phyloP scores from a whole-genome alignment of 2,797 vertebrate genomes.

The Eutrigla gurnardus region DNA sequence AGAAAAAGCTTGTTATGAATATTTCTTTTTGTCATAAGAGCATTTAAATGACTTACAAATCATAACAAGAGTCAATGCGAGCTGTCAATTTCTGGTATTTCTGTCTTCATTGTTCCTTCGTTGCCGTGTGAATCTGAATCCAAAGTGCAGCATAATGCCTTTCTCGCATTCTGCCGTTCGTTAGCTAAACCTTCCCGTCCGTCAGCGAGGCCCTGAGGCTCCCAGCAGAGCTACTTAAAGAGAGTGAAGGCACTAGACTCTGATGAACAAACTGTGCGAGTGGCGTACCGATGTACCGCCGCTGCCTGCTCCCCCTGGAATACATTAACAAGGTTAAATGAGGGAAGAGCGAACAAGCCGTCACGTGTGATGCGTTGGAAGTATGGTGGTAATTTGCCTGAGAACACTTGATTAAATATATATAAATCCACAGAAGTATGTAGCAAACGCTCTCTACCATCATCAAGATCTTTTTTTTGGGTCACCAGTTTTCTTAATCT shows the following conservation, averaged over 20 bases:
- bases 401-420: slow-evolving; percentile 29
- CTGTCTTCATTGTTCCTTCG: background rate
- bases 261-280: slow-evolving; percentile 28
- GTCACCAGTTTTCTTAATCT: slow-evolving; percentile 18
- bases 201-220: slow-evolving; percentile 21
- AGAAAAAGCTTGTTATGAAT: background rate
- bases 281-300: slow-evolving; percentile 11
- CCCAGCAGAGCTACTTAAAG: slow-evolving; percentile 20
- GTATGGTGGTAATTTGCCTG: slow-evolving; percentile 31
- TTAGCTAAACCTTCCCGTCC: slow-evolving; percentile 22
- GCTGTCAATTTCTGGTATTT: slow-evolving; percentile 19
- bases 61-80: background rate
- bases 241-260: slow-evolving; percentile 18
- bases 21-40: slow-evolving; percentile 1
- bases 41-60: slow-evolving; percentile 8
- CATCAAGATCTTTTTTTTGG: background rate
- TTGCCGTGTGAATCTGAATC: background rate
- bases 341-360: slow-evolving; percentile 17
- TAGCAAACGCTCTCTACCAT: background rate
- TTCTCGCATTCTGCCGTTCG: slow-evolving; percentile 21
- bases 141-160: slow-evolving; percentile 11
- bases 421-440: background rate
- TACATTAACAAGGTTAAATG: slow-evolving; percentile 45
- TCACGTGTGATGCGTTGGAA: slow-evolving; percentile 13
- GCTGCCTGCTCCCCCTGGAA: slow-evolving; percentile 19